Conservation (phyloP, 2,113 vertebrate genomes). For the Motacilla tschutschensis region DNA sequence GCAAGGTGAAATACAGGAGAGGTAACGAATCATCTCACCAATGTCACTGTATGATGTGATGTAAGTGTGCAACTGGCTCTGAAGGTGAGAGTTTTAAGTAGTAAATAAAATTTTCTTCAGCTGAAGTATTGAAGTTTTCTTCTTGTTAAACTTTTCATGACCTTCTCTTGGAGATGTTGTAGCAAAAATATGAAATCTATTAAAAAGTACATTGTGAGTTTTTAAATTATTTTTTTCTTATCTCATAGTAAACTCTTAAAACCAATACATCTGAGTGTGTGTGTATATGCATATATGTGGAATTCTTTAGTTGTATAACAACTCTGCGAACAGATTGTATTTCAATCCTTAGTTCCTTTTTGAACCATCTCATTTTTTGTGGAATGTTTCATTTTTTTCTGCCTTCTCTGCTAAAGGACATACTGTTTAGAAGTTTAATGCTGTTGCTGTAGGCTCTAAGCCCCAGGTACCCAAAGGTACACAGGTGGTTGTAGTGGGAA, state of each 20-base stretch:
- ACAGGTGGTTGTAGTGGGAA: fast-evolving
- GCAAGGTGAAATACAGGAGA: background rate
- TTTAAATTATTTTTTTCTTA: background rate
- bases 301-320: background rate
- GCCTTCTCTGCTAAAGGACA: background rate
- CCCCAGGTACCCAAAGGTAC: background rate
- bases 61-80: background rate
- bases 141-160: background rate
- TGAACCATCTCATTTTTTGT: background rate
- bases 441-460: background rate
- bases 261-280: background rate
- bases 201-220: background rate
- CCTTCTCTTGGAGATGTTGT: background rate
- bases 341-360: background rate
- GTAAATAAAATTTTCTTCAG: background rate
- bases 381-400: background rate
- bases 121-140: background rate
- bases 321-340: background rate
- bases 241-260: background rate
- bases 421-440: background rate
- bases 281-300: fast-evolving
- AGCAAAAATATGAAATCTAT: background rate
- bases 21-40: background rate
- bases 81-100: background rate
- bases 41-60: background rate